These are phyloP conservation scores for Pelobates fuscus DNA, from an alignment of 2,113 vertebrate species.

Conservation along the genomic window DNA sequence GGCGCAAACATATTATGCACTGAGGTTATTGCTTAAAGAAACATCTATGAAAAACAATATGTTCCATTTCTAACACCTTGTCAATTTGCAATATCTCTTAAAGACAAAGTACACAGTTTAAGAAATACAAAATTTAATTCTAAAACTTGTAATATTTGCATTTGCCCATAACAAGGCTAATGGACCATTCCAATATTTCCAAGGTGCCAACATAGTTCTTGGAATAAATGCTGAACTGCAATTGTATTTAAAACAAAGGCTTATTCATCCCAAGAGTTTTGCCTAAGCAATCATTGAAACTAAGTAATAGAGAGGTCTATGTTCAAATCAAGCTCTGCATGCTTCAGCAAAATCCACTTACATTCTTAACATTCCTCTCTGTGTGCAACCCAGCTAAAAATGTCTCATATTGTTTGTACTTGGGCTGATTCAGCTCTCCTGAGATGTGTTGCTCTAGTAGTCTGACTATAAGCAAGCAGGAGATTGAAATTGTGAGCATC, in stretches of 20 bases:
- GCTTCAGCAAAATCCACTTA: conserved; percentile 46
- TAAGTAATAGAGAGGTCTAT: conserved; percentile 31
- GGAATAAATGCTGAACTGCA: background rate
- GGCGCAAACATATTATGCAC: too few species aligned
- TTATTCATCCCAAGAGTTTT: conserved; percentile 27
- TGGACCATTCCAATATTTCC: background rate
- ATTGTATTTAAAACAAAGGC: background rate
- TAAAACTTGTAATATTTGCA: too few species aligned
- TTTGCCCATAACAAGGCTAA: too few species aligned
- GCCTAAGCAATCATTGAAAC: conserved; percentile 32
- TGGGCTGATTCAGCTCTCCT: conserved; percentile 44
- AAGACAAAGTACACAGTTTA: too few species aligned
- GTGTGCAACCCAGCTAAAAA: conserved; percentile 9
- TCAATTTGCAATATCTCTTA: too few species aligned
- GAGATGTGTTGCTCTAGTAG: conserved; percentile 43
- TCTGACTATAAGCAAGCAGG: conserved; percentile 20
- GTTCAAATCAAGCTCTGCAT: conserved; percentile 29
- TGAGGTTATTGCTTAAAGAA: too few species aligned
- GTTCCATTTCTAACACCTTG: too few species aligned
- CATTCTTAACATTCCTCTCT: conserved; percentile 40
- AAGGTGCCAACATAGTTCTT: background rate
- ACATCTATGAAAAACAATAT: too few species aligned
- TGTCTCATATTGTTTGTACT: conserved; percentile 13
- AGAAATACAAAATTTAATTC: too few species aligned
- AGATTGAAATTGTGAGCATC: conserved; percentile 40